phyloP scores from a whole-genome alignment of 2,797 vertebrate species.

The Ctenochaetus hawaiiensis region DNA sequence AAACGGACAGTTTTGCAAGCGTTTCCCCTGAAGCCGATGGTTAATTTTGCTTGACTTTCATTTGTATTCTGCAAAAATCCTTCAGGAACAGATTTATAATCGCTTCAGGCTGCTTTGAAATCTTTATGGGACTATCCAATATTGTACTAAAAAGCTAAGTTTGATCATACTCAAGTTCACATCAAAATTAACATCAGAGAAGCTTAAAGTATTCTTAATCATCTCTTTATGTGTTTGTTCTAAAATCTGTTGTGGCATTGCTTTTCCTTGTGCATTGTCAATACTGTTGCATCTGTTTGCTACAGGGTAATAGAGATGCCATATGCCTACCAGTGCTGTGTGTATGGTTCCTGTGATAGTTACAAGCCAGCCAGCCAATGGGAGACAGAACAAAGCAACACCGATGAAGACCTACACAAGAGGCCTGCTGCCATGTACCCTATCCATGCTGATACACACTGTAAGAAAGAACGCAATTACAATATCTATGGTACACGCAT shows the following conservation, averaged over 20 bases:
- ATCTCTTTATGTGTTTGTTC: neutral
- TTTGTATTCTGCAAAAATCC: no score
- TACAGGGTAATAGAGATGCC: slow-evolving; percentile 94
- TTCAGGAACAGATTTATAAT: neutral
- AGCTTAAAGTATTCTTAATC: no score
- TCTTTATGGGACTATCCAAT: neutral
- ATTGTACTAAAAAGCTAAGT: neutral
- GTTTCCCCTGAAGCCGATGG: neutral
- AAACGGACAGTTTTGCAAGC: neutral
- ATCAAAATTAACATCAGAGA: no score
- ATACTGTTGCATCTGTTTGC: slow-evolving; percentile 15
- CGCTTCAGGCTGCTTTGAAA: neutral
- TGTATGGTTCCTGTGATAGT: slow-evolving; percentile 89
- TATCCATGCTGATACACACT: slow-evolving; percentile 88
- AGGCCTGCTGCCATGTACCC: slow-evolving; percentile 87
- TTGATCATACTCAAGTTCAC: neutral
- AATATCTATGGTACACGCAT: slow-evolving; percentile 4
- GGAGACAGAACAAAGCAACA: slow-evolving; percentile 86
- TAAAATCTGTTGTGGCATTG: neutral
- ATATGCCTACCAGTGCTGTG: slow-evolving; percentile 96
- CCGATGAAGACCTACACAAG: slow-evolving; percentile 89
- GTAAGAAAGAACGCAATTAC: slow-evolving; percentile 79
- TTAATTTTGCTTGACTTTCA: neutral
- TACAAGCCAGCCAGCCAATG: slow-evolving; percentile 87
- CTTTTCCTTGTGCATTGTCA: neutral